phyloP scores from a whole-genome alignment of 2,797 vertebrate genomes.

The Myotis findleyi region DNA sequence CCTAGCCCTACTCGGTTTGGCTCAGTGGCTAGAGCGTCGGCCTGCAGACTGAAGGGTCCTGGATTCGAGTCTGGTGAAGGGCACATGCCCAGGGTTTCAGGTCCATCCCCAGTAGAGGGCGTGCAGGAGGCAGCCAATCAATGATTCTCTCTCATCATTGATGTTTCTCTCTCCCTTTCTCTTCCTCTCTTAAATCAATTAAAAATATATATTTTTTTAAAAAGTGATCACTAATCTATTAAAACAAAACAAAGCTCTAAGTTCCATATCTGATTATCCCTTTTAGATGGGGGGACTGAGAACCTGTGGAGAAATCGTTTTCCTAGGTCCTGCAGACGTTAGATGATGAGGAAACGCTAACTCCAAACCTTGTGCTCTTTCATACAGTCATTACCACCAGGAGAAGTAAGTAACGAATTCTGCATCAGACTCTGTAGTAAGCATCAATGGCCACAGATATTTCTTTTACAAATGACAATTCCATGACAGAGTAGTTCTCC shows the following conservation, averaged over 20 bases:
- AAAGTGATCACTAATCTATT: too few species aligned
- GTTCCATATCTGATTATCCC: not conserved
- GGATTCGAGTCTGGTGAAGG: too few species aligned
- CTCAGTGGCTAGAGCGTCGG: too few species aligned
- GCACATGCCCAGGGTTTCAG: too few species aligned
- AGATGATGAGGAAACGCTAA: not conserved
- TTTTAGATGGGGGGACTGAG: not conserved
- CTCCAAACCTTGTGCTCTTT: not conserved
- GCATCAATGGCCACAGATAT: not conserved
- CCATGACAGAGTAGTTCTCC: not conserved
- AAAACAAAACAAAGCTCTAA: not conserved
- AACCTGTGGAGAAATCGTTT: not conserved
- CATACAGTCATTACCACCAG: not conserved
- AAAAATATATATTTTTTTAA: too few species aligned
- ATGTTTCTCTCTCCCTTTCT: too few species aligned
- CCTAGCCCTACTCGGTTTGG: not conserved
- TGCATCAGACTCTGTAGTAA: not conserved
- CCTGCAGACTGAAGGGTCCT: too few species aligned
- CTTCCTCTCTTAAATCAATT: too few species aligned
- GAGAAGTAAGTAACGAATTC: not conserved
- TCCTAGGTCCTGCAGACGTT: not conserved
- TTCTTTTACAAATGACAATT: constrained; percentile 16
- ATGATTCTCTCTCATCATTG: too few species aligned
- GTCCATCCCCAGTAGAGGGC: too few species aligned
- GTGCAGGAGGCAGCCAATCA: too few species aligned